Evolutionary conservation across 2,888 invertebrate species (phyloP).

Genomic region (Brachyptera putata): DNA sequence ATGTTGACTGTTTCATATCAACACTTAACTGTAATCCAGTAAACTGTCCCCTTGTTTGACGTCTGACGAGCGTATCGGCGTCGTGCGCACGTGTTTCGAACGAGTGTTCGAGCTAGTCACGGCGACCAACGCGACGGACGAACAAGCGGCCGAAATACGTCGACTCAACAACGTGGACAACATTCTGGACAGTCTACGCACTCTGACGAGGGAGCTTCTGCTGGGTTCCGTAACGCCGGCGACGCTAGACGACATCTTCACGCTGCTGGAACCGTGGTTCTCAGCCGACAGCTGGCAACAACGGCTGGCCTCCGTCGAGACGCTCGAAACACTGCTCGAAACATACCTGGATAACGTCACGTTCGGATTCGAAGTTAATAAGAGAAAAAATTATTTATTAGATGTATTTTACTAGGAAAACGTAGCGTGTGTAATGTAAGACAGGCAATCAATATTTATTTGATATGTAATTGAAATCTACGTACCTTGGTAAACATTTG

Average conservation of each 20-base stretch:
- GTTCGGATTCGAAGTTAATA: constrained; percentile 62
- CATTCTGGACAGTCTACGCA: constrained; percentile 36
- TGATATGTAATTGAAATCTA: too few species aligned
- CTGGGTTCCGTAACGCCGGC: constrained; percentile 65
- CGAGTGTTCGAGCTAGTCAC: constrained; percentile 41
- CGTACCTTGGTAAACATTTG: too few species aligned
- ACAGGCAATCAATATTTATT: too few species aligned
- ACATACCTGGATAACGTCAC: constrained; percentile 66
- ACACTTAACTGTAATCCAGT: too few species aligned
- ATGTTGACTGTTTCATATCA: too few species aligned
- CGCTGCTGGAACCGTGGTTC: constrained; percentile 64
- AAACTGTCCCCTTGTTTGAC: constrained; percentile 56
- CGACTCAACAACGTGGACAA: background rate
- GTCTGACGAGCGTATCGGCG: constrained; percentile 59
- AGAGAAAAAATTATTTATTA: background rate
- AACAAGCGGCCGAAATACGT: background rate
- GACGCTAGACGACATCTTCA: constrained; percentile 66
- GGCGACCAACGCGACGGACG: background rate
- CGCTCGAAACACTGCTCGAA: constrained; percentile 46
- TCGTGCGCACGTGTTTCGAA: constrained; percentile 56
- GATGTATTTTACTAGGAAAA: background rate
- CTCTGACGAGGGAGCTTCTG: constrained; percentile 61
- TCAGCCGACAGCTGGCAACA: constrained; percentile 64
- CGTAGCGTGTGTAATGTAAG: too few species aligned
- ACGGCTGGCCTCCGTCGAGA: constrained; percentile 56